Conservation (phyloP, 2,797 vertebrate genomes). For the Macropodus opercularis region DNA sequence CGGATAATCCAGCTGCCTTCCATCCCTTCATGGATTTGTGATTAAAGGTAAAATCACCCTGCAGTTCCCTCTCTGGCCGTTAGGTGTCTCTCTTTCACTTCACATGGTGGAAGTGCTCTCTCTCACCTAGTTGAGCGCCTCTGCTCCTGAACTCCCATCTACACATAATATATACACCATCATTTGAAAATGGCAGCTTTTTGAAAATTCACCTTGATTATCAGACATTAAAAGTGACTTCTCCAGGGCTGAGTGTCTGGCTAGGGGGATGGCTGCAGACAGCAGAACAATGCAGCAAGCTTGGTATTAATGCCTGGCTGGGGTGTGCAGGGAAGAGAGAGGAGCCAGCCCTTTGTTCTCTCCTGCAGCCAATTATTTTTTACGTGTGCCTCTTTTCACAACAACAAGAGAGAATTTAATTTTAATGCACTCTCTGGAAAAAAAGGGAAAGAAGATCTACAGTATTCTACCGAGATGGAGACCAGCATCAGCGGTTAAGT, state of each 20-base stretch:
- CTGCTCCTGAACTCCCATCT: constrained; percentile 78
- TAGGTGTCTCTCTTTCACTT: constrained; percentile 92
- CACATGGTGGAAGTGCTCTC: constrained; percentile 63
- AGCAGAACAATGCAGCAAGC: constrained; percentile 91
- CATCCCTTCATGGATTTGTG: constrained; percentile 36
- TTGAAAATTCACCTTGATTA: constrained; percentile 98
- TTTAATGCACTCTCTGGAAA: constrained; percentile 85
- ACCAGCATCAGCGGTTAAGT: constrained; percentile 68
- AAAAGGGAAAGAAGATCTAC: constrained; percentile 60
- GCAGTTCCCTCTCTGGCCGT: constrained; percentile 69
- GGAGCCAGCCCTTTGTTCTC: constrained; percentile 92
- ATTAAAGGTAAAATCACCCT: constrained; percentile 23
- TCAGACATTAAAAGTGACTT: constrained; percentile 95
- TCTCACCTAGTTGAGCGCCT: constrained; percentile 65
- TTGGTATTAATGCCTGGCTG: constrained; percentile 86
- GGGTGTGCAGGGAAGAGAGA: constrained; percentile 81
- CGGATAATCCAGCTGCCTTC: constrained; percentile 49
- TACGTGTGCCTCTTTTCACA: constrained; percentile 88
- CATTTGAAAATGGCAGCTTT: constrained; percentile 97
- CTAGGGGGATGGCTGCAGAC: constrained; percentile 93
- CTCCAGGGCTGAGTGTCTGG: constrained; percentile 92
- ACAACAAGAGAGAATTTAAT: constrained; percentile 89
- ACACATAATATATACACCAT: constrained; percentile 90
- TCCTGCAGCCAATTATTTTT: constrained; percentile 91
- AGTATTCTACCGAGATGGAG: constrained; percentile 74